phyloP scores from a whole-genome alignment of 64 coral and sea anemone genomes.

The Montipora foliosa region DNA sequence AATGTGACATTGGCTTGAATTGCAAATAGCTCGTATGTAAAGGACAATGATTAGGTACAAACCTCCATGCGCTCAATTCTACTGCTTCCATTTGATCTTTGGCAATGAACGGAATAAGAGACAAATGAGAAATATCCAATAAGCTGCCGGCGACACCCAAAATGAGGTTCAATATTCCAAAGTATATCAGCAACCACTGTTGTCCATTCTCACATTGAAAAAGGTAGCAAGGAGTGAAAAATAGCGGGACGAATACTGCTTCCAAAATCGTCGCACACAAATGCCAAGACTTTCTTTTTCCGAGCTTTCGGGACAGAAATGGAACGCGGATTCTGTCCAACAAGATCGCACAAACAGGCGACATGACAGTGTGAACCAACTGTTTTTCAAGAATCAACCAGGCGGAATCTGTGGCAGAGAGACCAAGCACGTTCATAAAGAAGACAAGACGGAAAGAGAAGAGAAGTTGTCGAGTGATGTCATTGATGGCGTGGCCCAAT shows the following conservation, averaged over 20 bases:
- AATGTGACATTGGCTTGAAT: no score
- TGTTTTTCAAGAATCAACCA: neutral
- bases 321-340: neutral
- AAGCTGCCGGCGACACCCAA: neutral
- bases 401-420: neutral
- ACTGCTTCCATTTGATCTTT: constrained; percentile 8
- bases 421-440: neutral
- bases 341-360: neutral
- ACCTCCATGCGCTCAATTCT: neutral
- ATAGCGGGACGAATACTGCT: neutral
- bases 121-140: neutral
- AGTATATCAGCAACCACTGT: neutral
- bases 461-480: neutral
- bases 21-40: neutral
- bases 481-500: neutral
- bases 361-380: neutral
- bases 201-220: neutral
- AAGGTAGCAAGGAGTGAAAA: neutral
- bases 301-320: neutral
- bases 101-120: neutral
- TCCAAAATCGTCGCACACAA: neutral
- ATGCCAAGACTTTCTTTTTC: constrained; percentile 13
- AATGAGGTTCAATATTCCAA: neutral
- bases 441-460: neutral
- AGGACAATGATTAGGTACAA: neutral